phyloP scores from a whole-genome alignment of 2,888 invertebrate species.

The Liodrosophila aerea region DNA sequence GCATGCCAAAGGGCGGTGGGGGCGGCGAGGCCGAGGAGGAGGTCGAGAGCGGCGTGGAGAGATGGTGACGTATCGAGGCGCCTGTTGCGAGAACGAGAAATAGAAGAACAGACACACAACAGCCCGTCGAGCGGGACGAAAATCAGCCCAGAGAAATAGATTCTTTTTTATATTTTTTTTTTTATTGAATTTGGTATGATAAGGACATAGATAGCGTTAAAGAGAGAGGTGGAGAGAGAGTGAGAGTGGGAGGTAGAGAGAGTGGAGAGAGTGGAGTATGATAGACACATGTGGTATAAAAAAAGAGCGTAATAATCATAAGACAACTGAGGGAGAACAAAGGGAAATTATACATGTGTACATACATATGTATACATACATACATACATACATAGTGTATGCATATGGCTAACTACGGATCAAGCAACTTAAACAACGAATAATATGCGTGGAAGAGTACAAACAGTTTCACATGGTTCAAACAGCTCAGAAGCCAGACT shows the following conservation, averaged over 20 bases:
- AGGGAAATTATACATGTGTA: constrained; percentile 35
- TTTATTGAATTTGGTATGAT: constrained; percentile 54
- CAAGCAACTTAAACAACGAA: constrained; percentile 70
- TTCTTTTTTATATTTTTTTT: constrained; percentile 48
- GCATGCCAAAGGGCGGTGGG: constrained; percentile 79
- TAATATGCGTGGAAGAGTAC: constrained; percentile 35
- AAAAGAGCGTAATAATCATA: constrained; percentile 14
- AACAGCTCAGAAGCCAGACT: constrained; percentile 6
- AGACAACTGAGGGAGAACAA: too few relatives aligned
- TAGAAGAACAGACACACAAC: constrained; percentile 82
- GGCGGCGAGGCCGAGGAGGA: constrained; percentile 81
- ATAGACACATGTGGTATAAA: constrained; percentile 1
- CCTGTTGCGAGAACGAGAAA: constrained; percentile 83
- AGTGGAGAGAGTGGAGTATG: constrained; percentile 33
- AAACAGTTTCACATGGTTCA: constrained; percentile 40
- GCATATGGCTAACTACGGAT: constrained; percentile 58
- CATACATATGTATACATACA: constrained; percentile 12
- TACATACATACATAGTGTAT: constrained; percentile 4
- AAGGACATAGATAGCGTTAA: constrained; percentile 49
- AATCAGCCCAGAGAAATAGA: constrained; percentile 82
- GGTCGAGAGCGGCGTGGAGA: constrained; percentile 80
- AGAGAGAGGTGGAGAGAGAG: constrained; percentile 39
- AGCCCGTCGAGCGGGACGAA: constrained; percentile 82
- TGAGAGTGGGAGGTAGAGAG: constrained; percentile 17
- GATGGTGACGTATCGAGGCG: constrained; percentile 80